phyloP scores from a whole-genome alignment of 2,113 vertebrate genomes.

The Sus scrofa region DNA sequence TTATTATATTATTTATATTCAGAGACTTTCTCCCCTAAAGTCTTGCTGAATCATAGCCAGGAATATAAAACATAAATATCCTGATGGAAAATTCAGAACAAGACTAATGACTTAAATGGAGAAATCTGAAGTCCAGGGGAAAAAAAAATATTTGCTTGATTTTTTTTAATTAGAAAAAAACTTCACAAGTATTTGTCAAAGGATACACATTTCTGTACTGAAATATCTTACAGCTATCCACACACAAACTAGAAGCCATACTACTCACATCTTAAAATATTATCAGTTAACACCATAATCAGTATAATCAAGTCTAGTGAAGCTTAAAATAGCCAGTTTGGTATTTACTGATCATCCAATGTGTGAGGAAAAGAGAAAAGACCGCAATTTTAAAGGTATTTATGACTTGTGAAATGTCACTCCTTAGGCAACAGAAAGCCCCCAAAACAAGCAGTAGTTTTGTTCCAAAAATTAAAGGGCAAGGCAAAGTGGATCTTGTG shows the following conservation, averaged over 20 bases:
- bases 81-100: constrained; percentile 43
- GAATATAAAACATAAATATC: constrained; percentile 3
- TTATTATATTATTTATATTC: constrained; percentile 47
- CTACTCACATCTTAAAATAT: background rate
- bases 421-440: constrained; percentile 24
- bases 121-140: background rate
- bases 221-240: background rate
- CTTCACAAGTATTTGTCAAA: constrained; percentile 52
- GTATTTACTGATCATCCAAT: constrained; percentile 16
- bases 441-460: constrained; percentile 41
- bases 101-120: constrained; percentile 42
- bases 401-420: constrained; percentile 24
- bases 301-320: background rate
- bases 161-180: constrained; percentile 51
- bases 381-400: constrained; percentile 49
- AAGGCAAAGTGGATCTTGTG: constrained; percentile 47
- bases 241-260: constrained; percentile 37
- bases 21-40: constrained; percentile 62
- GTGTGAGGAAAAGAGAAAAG: background rate
- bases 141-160: background rate
- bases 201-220: background rate
- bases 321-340: constrained; percentile 28
- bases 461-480: constrained; percentile 46
- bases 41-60: background rate
- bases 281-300: constrained; percentile 53